Evolutionary conservation across 2,113 vertebrate genomes (phyloP), one percentile per base, ranked within the genome.

Genomic region (Grammomys dolichurus): DNA sequence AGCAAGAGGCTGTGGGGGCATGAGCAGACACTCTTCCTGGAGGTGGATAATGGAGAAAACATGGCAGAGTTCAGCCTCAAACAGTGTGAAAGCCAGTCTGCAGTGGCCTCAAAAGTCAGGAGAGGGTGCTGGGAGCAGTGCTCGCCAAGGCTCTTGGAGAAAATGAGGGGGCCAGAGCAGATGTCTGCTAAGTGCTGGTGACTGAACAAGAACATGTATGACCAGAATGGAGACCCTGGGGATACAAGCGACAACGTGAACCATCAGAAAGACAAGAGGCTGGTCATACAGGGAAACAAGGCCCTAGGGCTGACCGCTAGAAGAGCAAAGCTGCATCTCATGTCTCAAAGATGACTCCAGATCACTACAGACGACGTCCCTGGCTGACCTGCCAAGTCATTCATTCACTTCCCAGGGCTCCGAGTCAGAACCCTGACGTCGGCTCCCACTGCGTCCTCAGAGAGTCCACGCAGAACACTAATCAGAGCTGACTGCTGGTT

Each of bases 401-500:
- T 78, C 91, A 91, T 94, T 78, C 93, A 70, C 92, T 86, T 89
- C 94, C 89, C 90, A 87, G 69, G 58, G 51, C 86, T 88, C 91
- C 40, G 43, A 65, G 20, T 1, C 0, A 70, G 92, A 84, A 82
- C 36, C 10, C 48, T n/a, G 78, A 14, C 0, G 6, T 85, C 12
- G 19, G 13, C 60, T 89, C 86, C 48, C 65, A 58, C 87, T 2
- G 13, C 40, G 5, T 43, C 48, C 72, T 48, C 43, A 1, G 89
- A 73, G 90, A 92, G 75, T 76, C 67, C n/a, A 80, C 40, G 28
- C 10, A 0, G 46, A 69, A 17, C 28, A 6, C 72, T 51, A 40
- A 78, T 48, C 87, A 58, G 89, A 91, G 89, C 60, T 67, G 70
- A 75, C 75, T 73, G 77, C 9, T 70, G 22, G 46, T 76, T 12